Conservation (phyloP, 1,140 invertebrate genomes). For the Drosophila athabasca region DNA sequence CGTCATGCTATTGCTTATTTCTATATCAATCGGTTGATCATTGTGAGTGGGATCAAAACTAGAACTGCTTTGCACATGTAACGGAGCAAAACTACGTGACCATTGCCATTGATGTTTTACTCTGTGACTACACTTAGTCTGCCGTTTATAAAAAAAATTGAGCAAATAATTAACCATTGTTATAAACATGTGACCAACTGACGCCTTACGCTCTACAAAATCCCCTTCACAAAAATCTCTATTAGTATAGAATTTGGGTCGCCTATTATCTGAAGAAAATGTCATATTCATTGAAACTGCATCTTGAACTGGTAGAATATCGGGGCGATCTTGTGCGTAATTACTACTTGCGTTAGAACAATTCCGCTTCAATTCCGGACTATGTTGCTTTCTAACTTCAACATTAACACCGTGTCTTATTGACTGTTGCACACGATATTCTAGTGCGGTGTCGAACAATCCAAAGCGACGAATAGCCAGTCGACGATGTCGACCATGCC, state of each 20-base stretch:
- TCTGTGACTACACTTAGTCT: conserved; percentile 71
- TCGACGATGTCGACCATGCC: conserved; percentile 88
- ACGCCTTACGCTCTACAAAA: conserved; percentile 84
- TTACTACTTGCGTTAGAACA: conserved; percentile 15
- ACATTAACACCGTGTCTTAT: conserved; percentile 11
- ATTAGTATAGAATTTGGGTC: conserved; percentile 49
- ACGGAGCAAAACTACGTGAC: conserved; percentile 86
- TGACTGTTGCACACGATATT: conserved; percentile 38
- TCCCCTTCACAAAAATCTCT: conserved; percentile 60
- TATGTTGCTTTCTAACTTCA: background rate
- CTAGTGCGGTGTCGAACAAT: conserved; percentile 50
- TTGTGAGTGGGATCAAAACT: conserved; percentile 6
- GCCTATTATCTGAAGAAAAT: conserved; percentile 5
- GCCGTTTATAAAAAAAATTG: conserved; percentile 85
- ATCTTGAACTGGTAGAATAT: conserved; percentile 81
- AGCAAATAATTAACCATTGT: conserved; percentile 85
- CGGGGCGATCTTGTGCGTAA: conserved; percentile 74
- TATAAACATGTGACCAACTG: conserved; percentile 86
- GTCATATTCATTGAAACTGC: conserved; percentile 43
- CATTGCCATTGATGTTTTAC: conserved; percentile 83
- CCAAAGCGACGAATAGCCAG: conserved; percentile 85
- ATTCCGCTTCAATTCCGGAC: conserved; percentile 11
- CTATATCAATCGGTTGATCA: conserved; percentile 18
- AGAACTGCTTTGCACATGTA: conserved; percentile 58
- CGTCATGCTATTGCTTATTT: conserved; percentile 29